These are phyloP conservation scores for Ceratina japonica DNA, from an alignment of 1,140 invertebrate genomes.

Conservation along the genomic window DNA sequence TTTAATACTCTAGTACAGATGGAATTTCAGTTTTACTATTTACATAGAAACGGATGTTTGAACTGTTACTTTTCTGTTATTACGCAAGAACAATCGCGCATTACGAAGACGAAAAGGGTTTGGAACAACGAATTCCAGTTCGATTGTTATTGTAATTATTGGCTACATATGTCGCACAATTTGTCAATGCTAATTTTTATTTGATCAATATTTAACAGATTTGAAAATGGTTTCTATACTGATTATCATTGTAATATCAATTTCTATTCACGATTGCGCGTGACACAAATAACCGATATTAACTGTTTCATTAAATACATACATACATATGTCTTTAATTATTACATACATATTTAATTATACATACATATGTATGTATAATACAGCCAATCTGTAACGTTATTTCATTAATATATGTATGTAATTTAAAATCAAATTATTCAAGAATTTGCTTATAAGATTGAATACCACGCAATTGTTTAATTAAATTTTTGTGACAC, in stretches of 20 bases:
- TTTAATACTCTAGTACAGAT: not conserved
- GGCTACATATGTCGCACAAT: not conserved
- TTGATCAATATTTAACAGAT: conserved; percentile 1
- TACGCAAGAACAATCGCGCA: not conserved
- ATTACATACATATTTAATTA: no score
- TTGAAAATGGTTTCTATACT: not conserved
- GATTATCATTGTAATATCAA: not conserved
- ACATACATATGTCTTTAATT: no score
- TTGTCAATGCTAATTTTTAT: not conserved
- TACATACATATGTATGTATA: no score
- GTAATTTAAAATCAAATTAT: not conserved
- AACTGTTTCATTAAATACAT: conserved; percentile 5
- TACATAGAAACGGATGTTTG: not conserved
- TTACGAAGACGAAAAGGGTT: no score
- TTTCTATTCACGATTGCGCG: not conserved
- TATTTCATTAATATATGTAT: not conserved
- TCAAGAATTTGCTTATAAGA: not conserved
- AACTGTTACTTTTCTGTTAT: not conserved
- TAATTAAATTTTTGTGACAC: not conserved
- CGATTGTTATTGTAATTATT: not conserved
- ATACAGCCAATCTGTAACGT: not conserved
- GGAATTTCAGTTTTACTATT: not conserved
- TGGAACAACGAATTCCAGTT: not conserved
- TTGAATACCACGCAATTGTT: not conserved
- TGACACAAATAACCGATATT: conserved; percentile 11